Base-by-base conservation (phyloP, 2,797 vertebrate species). In the Anguilla anguilla region DNA sequence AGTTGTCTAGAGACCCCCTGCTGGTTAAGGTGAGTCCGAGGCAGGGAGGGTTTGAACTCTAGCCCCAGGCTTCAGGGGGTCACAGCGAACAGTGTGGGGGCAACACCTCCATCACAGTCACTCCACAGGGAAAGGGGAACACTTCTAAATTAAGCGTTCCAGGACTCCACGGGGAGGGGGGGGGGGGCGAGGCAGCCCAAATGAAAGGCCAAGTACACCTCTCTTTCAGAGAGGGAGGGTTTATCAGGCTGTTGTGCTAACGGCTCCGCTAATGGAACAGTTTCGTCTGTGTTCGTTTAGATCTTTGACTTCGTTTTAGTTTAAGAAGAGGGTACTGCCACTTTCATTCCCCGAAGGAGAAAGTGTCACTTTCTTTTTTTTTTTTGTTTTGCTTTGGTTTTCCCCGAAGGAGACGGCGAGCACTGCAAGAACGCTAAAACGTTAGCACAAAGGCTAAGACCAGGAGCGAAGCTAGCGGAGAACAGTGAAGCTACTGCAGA, bases 1-100 rank as follows among this genome's bases (percentile, higher is more conserved):
- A 81, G 5, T 53, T 61, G 9, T 81, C 74, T 74, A 81, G 17
- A 28, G 59, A 22, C 51, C 83, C 35, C 85, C 72, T 57, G 86
- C 49, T 35, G 69, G 39, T 28, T 17, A 86, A 74, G 31, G 86
- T 11, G 85, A 55, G n/a, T 17, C 67, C 7, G 25, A 61, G 69
- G 64, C 85, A 77, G 49, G 39, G 51, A 46, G 0, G 35, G 43
- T 74, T 86, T 74, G 17, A 72, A 51, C 46, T 55, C 19, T n/a
- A 86, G 10, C 51, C 49, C 46, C 46, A 17, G 85, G 64, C 85
- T 86, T 15, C 49, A 3, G 74, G 22, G 57, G 59, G 31, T 67
- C 39, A 85, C 74, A 46, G 2, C 46, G 39, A 19, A 4, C 6
- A 6, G 19, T 7, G 6, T 43, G 35, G 35, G 3, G 15, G 39